Evolutionary conservation across 2,888 invertebrate species (phyloP), one percentile per base, ranked within the genome.

Genomic region (Ommatoiulus sabulosus): DNA sequence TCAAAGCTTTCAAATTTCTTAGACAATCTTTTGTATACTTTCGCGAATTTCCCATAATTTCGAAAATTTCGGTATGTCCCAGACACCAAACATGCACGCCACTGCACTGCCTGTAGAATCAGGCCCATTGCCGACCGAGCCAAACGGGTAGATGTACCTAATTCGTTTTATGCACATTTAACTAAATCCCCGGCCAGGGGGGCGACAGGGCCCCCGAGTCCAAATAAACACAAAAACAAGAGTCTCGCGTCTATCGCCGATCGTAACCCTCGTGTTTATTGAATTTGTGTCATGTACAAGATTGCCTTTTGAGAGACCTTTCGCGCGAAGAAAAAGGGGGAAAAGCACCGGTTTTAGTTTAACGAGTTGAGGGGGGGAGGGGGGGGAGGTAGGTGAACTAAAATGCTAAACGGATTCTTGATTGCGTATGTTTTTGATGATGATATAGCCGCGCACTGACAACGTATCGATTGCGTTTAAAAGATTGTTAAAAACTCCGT

Each of bases 401-500:
- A 20, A 85, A 43, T 48, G 43, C 44, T 87, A 87, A 48, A 87
- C 48, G 48, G n/a, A 46, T 43, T 52, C 35, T 48, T 52, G 87
- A 52, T 46, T 87, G 52, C 52, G 52, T 87, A 43, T 87, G 87
- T 87, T 43, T 46, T 44, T 46, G 85, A 46, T 85, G 85, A 85
- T 46, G 46, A 85, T 72, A 24, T 24, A 72, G 72, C 24, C 7
- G 72, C 24, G 72, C 72, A 24, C 72, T 85, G 85, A 85, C 85
- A 85, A 85, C 44, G 17, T 85, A 87, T 87, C 52, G 87, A 52
- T 87, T 87, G 87, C 17, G 52, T 87, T 46, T 87, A 87, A 87
- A 87, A 87, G 85, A 85, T 85, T 44, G 85, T 85, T 85, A 85
- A 85, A 44, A 85, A 85, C 72, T 72, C n/a, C 24, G 72, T 72